phyloP scores from a whole-genome alignment of 2,797 vertebrate species.

The Sparus aurata region DNA sequence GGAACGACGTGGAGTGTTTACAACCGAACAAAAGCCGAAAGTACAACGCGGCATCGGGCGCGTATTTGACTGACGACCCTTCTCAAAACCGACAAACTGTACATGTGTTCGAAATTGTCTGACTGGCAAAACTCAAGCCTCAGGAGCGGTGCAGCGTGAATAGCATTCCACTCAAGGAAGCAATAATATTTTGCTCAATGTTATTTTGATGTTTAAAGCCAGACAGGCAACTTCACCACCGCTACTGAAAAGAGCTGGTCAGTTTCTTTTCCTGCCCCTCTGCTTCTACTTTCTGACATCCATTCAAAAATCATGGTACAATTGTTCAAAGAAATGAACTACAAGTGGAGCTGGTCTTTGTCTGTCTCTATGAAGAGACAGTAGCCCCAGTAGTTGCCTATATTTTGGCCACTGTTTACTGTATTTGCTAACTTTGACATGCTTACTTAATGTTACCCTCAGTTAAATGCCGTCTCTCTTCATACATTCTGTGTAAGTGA shows the following conservation, averaged over 20 bases:
- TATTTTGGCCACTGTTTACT: too few species aligned
- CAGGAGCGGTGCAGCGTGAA: not conserved
- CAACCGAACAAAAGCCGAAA: not conserved
- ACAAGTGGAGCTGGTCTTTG: not conserved
- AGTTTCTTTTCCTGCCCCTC: too few species aligned
- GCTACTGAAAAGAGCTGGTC: not conserved
- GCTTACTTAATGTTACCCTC: too few species aligned
- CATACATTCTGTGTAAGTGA: too few species aligned
- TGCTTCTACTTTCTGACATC: not conserved
- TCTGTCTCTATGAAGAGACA: not conserved
- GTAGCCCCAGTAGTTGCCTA: too few species aligned
- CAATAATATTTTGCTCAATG: not conserved
- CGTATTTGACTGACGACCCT: not conserved
- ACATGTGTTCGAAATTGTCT: not conserved
- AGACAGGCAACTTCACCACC: not conserved
- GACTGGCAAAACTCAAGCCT: not conserved
- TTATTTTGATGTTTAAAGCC: not conserved
- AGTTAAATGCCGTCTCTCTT: too few species aligned
- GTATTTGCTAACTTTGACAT: too few species aligned
- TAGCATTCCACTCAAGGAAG: not conserved
- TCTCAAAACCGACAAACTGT: not conserved
- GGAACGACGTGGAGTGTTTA: not conserved
- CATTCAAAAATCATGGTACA: not conserved
- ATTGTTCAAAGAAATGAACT: too few species aligned
- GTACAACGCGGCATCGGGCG: not conserved